Base-by-base conservation (phyloP, 92 coral and sea anemone species). In the Actinostola sp. region DNA sequence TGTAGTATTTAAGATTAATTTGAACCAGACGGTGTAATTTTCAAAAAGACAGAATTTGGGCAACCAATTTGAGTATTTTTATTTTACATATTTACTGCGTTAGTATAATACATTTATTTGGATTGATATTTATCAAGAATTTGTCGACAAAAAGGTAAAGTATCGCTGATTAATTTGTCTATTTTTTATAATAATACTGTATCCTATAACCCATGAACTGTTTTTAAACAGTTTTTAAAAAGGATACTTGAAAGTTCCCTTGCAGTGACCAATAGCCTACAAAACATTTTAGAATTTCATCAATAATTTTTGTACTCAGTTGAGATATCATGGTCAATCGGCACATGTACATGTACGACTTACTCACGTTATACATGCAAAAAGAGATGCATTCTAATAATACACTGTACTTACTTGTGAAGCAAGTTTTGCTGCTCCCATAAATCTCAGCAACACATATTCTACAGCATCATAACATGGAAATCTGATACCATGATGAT, bases 201-300 rank as follows among this genome's bases (percentile, higher is more conserved):
- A n/a, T n/a, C n/a, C n/a, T n/a, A n/a, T n/a, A n/a, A n/a, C n/a
- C n/a, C n/a, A n/a, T n/a, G n/a, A n/a, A n/a, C n/a, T n/a, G n/a
- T n/a, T n/a, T n/a, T n/a, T n/a, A 23, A 9, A 53, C 54, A 60
- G 27, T 16, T 41, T 34, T 24, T 49, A 42, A 20, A 76, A 80
- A 87, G 89, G 93, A 88, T 88, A 88, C 87, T 74, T 60, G 26
- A 83, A 75, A 25, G 83, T 72, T 24, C 53, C 65, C 52, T 75
- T 67, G 67, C 84, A 83, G 54, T 61, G 72, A 19, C 68, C 58
- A 48, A 70, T 49, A 25, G 69, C 46, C 93, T 88, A 60, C 25
- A 78, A 32, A 38, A 38, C 17, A 64, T 10, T 29, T 17, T 2
- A 50, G 38, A 51, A 28, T 17, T 34, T 8, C 3, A 0, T 1